phyloP scores from a whole-genome alignment of 2,113 vertebrate genomes.

The Anhinga rufa region DNA sequence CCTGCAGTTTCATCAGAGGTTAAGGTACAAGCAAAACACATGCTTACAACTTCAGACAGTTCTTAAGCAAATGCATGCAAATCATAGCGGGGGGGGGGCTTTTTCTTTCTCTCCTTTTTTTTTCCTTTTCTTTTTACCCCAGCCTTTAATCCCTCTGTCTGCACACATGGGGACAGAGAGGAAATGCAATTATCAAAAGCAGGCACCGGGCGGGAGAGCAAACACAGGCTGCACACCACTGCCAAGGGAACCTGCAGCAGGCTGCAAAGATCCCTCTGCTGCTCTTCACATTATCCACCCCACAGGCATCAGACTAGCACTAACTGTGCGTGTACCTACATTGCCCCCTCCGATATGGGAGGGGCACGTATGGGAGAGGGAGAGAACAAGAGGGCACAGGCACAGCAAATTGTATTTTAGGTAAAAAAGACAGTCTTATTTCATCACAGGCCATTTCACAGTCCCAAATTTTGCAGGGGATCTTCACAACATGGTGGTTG shows the following conservation, averaged over 20 bases:
- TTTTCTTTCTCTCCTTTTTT: background rate
- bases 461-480: background rate
- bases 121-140: background rate
- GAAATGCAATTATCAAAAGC: slow-evolving; percentile 5
- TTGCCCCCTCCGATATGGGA: background rate
- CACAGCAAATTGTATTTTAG: background rate
- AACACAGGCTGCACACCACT: background rate
- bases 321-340: background rate
- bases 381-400: background rate
- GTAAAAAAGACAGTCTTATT: too few relatives aligned
- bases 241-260: background rate
- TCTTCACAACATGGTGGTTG: slow-evolving; percentile 12
- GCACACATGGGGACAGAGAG: background rate
- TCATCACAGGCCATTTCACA: background rate
- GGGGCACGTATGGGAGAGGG: background rate
- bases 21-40: slow-evolving; percentile 66
- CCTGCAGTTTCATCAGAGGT: slow-evolving; percentile 75
- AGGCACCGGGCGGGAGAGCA: background rate
- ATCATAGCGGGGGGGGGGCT: background rate
- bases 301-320: background rate
- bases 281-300: background rate
- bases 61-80: slow-evolving; percentile 34
- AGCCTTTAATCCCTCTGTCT: background rate
- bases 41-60: slow-evolving; percentile 31
- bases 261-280: background rate